Evolutionary conservation across 2,888 invertebrate genomes (phyloP).

Genomic region (Sphaerophoria rueppellii): DNA sequence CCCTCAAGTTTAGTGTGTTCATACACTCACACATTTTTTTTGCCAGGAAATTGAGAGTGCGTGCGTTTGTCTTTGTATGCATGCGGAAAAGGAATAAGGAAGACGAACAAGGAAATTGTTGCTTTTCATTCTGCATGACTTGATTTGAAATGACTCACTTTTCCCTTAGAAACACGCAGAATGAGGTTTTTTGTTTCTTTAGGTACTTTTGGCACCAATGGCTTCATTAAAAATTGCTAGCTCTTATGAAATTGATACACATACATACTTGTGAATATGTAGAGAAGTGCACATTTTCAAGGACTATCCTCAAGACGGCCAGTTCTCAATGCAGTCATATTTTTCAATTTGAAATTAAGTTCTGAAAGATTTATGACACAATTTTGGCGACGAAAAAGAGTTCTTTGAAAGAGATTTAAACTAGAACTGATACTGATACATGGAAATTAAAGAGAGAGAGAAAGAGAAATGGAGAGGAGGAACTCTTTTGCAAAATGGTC

Average conservation of each 20-base stretch:
- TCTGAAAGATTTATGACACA: slow-evolving; percentile 5
- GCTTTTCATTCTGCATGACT: slow-evolving; percentile 47
- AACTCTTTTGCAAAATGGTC: not conserved
- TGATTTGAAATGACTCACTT: slow-evolving; percentile 54
- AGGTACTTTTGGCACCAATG: slow-evolving; percentile 9
- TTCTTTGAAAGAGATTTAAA: not conserved
- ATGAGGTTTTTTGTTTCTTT: slow-evolving; percentile 7
- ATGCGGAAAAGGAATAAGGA: slow-evolving; percentile 8
- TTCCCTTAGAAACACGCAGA: slow-evolving; percentile 21
- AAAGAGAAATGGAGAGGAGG: not conserved
- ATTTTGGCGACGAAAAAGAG: not conserved
- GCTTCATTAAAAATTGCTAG: not conserved
- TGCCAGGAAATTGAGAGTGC: slow-evolving; percentile 3
- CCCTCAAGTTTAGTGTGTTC: not conserved
- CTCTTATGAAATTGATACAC: slow-evolving; percentile 12
- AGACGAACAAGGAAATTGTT: slow-evolving; percentile 42
- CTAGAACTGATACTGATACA: too few relatives aligned
- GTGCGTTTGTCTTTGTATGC: not conserved
- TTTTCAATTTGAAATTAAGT: not conserved
- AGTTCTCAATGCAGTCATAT: slow-evolving; percentile 2
- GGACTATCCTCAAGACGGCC: not conserved
- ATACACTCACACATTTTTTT: slow-evolving; percentile 6
- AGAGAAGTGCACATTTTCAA: slow-evolving; percentile 3
- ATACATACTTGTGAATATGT: not conserved
- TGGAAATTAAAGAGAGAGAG: too few relatives aligned